Percentiles rank a stretch among this genome's conserved stretches.
Conservation (phyloP, 2,113 vertebrate genomes). For the Rutilus rutilus region DNA sequence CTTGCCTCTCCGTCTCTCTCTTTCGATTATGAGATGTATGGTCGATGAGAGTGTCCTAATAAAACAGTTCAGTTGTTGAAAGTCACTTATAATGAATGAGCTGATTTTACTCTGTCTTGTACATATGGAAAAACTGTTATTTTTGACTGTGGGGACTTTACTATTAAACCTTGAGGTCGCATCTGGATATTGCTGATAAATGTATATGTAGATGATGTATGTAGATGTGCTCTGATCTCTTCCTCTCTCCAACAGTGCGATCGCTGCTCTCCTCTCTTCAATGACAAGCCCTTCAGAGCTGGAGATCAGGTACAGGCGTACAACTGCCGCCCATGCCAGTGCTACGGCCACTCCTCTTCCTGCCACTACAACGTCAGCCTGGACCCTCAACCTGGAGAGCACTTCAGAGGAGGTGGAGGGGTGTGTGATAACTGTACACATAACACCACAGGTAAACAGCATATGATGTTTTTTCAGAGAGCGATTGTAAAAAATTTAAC, state of each 20-base stretch:
- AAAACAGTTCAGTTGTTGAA: slow-evolving; percentile 63
- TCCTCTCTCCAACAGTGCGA: slow-evolving; percentile 77
- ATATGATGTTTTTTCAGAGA: background rate
- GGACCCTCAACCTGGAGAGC: slow-evolving; percentile 83
- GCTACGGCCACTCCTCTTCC: slow-evolving; percentile 81
- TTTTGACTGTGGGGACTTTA: slow-evolving; percentile 25
- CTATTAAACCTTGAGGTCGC: slow-evolving; percentile 11
- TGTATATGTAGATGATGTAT: slow-evolving; percentile 9
- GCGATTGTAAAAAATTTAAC: background rate
- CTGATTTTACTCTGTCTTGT: slow-evolving; percentile 58
- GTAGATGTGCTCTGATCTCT: slow-evolving; percentile 24
- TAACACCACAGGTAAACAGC: slow-evolving; percentile 83
- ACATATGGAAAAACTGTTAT: slow-evolving; percentile 25
- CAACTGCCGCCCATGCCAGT: slow-evolving; percentile 85
- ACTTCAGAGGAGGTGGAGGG: slow-evolving; percentile 83
- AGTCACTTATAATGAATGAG: slow-evolving; percentile 69
- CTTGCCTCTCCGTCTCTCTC: background rate
- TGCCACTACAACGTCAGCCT: slow-evolving; percentile 82
- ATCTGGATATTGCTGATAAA: slow-evolving; percentile 21
- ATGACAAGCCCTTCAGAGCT: slow-evolving; percentile 87
- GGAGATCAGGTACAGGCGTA: slow-evolving; percentile 84
- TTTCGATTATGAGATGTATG: slow-evolving; percentile 65
- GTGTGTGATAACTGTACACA: slow-evolving; percentile 87
- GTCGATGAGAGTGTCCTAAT: slow-evolving; percentile 70
- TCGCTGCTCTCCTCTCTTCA: slow-evolving; percentile 83